Evolutionary conservation across 2,797 vertebrate genomes (phyloP).

Genomic region (Pantherophis alleghaniensis): DNA sequence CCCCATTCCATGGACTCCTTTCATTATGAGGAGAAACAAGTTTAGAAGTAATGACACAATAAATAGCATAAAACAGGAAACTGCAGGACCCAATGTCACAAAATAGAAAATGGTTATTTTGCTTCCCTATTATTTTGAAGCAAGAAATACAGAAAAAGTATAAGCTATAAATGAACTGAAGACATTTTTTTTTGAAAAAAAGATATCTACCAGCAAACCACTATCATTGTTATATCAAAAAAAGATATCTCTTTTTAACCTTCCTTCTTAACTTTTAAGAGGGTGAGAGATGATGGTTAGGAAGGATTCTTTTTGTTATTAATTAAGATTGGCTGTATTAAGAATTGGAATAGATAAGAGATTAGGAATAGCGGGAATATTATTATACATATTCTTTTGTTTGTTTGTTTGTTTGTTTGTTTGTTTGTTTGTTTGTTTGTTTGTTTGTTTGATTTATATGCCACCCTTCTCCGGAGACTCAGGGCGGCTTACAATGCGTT

Average conservation of each 20-base stretch:
- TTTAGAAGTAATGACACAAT: background rate
- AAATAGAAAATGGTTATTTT: background rate
- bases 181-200: background rate
- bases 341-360: too few species aligned
- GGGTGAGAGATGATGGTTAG: too few species aligned
- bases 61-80: background rate
- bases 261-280: too few species aligned
- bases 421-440: too few species aligned
- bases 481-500: too few species aligned
- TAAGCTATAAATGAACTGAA: background rate
- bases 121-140: background rate
- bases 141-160: background rate
- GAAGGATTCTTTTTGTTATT: too few species aligned
- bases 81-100: background rate
- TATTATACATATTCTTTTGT: too few species aligned
- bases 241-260: background rate
- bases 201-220: background rate
- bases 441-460: too few species aligned
- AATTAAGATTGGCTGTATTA: too few species aligned
- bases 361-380: too few species aligned
- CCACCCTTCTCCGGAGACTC: too few species aligned
- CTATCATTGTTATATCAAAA: background rate
- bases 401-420: too few species aligned
- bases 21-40: background rate
- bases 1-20: background rate